Evolutionary conservation across 1,140 invertebrate genomes (phyloP), one percentile per base, ranked within the genome.

Genomic region (Papilio polyxenes): DNA sequence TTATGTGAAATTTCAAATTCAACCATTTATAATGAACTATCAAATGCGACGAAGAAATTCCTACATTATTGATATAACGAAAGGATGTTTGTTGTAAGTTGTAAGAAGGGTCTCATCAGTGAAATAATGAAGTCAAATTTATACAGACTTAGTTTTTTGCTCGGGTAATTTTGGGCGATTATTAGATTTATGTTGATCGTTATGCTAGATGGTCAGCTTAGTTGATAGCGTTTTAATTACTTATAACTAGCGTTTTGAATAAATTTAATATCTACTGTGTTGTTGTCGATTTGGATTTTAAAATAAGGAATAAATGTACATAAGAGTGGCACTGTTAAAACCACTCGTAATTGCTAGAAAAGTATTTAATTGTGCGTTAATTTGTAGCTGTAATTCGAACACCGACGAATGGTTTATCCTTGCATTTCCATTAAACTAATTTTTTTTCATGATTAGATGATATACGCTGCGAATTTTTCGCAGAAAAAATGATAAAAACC

Each of bases 141-240:
- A 44, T 53, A 76, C 51, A 59, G 75, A 15, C 81, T 76, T 78
- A 82, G 62, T 78, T 75, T 40, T 85, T 82, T 74, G 62, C 48
- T 83, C 65, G 81, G 69, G 82, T 83, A 86, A 81, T 87, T 85
- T 83, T 86, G 76, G 78, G 76, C 81, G 75, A 83, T 84, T 84
- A 89, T 90, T 87, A 89, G 88, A 92, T 92, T 85, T 88, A 85
- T 82, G 84, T 84, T 78, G 91, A 89, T 93, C 83, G 91, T 91
- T 87, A 91, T 89, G 87, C 83, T 83, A 82, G 86, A 83, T 85
- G 84, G 72, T 81, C 81, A 49, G 77, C 82, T 84, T 82, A 81
- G 76, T 87, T 91, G 86, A 92, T 92, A 88, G 87, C 51, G 80
- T 88, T 91, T 89, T 92, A 91, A 92, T 91, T 92, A 80, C 59